Conservation (phyloP, 2,113 vertebrate species). For the Macaca fascicularis region T2T-MFA8v1.1 NC_088389.1:4185501-4186000, state of each 20-base stretch:
- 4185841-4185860: conserved; percentile 49
- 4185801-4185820: conserved; percentile 52
- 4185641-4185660: conserved; percentile 15
- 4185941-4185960: fast-evolving
- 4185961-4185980: fast-evolving
- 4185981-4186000: fast-evolving
- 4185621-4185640: not conserved
- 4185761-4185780: conserved; percentile 68
- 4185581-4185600: not conserved
- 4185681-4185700: conserved; percentile 42
- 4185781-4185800: conserved; percentile 1
- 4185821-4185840: conserved; percentile 44
- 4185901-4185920: not conserved
- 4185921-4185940: not conserved
- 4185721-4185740: conserved; percentile 68
- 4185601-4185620: not conserved
- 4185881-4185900: not conserved
- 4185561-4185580: not conserved
- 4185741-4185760: conserved; percentile 66
- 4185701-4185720: conserved; percentile 34
- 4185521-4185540: not conserved
- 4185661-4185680: conserved; percentile 64
- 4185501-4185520: fast-evolving
- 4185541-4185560: not conserved
- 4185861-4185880: not conserved